A percentile compares a stretch with the other conserved stretches of the same genome.
phyloP scores from a whole-genome alignment of 2,797 vertebrate genomes.

The Percopsis omiscomaycus region DNA sequence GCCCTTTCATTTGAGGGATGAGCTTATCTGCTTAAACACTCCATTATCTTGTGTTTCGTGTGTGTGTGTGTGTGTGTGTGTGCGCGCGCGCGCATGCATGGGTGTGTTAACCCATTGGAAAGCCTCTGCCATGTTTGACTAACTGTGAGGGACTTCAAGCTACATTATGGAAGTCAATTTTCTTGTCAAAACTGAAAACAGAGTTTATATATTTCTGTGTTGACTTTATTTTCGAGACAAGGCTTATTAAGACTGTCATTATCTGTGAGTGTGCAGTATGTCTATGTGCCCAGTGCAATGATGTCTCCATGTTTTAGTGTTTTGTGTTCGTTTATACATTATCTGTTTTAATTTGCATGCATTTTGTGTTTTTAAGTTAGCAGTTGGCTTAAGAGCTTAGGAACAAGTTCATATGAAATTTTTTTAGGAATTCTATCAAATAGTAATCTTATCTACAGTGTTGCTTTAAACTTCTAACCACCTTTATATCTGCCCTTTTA shows the following conservation, averaged over 20 bases:
- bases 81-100: neutral
- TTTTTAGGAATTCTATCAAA: constrained; percentile 7
- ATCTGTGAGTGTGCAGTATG: no score
- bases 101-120: neutral
- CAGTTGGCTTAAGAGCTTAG: no score
- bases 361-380: no score
- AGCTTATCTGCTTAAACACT: neutral
- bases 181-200: neutral
- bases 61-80: constrained; percentile 9
- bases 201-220: neutral
- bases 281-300: no score
- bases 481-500: constrained; percentile 22
- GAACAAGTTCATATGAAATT: no score
- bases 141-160: neutral
- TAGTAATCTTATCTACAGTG: constrained; percentile 1
- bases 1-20: neutral
- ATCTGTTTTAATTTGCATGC: no score
- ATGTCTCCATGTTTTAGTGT: no score
- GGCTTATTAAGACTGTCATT: no score
- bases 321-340: no score
- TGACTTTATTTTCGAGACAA: no score
- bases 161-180: neutral
- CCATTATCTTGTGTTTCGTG: constrained; percentile 3
- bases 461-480: constrained; percentile 1
- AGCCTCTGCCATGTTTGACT: neutral